Conservation (phyloP, 2,888 invertebrate species). For the Muscina levida region DNA sequence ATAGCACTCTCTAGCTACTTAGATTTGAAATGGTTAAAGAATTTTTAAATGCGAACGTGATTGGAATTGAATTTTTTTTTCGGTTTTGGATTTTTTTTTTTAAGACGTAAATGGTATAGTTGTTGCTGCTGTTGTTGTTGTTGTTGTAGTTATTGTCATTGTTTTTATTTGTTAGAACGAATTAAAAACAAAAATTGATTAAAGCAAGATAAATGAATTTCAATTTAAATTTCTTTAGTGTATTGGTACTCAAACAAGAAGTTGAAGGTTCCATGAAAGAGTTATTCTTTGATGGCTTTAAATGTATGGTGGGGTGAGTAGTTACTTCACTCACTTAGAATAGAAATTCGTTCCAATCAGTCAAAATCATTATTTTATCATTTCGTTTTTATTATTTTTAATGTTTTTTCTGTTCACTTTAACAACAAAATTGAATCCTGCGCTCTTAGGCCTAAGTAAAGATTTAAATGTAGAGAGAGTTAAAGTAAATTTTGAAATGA, state of each 20-base stretch:
- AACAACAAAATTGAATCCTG: background rate
- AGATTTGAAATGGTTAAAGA: slow-evolving; percentile 1
- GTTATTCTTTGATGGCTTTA: too few species aligned
- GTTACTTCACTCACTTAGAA: too few species aligned
- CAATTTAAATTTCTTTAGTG: background rate
- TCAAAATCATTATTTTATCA: slow-evolving; percentile 1
- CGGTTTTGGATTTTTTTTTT: background rate
- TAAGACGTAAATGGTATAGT: background rate
- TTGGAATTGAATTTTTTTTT: slow-evolving; percentile 19
- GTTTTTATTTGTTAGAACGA: slow-evolving; percentile 15
- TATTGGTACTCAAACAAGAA: background rate
- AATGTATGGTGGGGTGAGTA: too few species aligned
- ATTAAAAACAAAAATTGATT: slow-evolving; percentile 16
- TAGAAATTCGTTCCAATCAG: background rate
- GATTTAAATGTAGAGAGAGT: too few species aligned
- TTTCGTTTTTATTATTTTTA: background rate
- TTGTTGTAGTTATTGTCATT: slow-evolving; percentile 21
- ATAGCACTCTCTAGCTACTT: background rate
- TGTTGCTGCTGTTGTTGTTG: slow-evolving; percentile 30
- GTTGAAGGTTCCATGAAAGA: too few species aligned
- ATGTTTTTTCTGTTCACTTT: background rate
- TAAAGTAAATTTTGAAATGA: too few species aligned
- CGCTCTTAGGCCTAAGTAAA: background rate
- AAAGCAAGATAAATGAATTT: background rate
- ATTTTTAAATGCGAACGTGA: slow-evolving; percentile 35